Evolutionary conservation across 2,113 vertebrate species (phyloP), one percentile per base, ranked within the genome.

Genomic region (Siphamia tubifer): DNA sequence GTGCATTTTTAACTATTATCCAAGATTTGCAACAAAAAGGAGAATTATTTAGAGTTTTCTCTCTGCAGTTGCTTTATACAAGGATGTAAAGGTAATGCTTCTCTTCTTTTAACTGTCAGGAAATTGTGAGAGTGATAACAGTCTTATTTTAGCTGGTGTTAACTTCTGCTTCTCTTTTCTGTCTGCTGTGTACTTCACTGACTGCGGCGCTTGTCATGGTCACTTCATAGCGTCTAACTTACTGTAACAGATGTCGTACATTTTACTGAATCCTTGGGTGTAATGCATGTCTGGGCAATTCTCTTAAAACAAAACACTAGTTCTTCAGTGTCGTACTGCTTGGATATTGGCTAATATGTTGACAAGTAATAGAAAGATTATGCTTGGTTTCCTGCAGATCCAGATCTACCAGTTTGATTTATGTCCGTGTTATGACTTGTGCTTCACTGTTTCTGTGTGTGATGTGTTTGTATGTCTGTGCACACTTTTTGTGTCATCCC

Each of bases 131-230:
- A 74, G 31, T 38, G 51, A 70, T 74, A 63, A 54, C 43, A 7
- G 36, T 35, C 65, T 86, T 68, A 68, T 30, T 74, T 73, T 64
- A 65, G 64, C 58, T 28, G 0, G n/a, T 21, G 57, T 36, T 67
- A 43, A 79, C 84, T 88, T 87, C 85, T 87, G 73, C 83, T 87
- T 88, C 74, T 84, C 61, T 39, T 57, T 74, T 70, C 23, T 58
- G 19, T 23, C 27, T 21, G 21, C 42, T 51, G 3, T 28, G 31
- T 17, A 5, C 30, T 45, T 54, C 45, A 30, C 40, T 27, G n/a
- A n/a, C n/a, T n/a, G 40, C 2, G 10, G 5, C 21, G 8, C 25
- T 45, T 69, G 54, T 56, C 35, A 31, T 24, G 31, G 23, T 43
- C 16, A 6, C 35, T n/a, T n/a, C n/a, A n/a, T n/a, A n/a, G n/a